These are phyloP conservation scores for Oreotrochilus melanogaster DNA, from an alignment of 2,113 vertebrate genomes.

Conservation along the genomic window DNA sequence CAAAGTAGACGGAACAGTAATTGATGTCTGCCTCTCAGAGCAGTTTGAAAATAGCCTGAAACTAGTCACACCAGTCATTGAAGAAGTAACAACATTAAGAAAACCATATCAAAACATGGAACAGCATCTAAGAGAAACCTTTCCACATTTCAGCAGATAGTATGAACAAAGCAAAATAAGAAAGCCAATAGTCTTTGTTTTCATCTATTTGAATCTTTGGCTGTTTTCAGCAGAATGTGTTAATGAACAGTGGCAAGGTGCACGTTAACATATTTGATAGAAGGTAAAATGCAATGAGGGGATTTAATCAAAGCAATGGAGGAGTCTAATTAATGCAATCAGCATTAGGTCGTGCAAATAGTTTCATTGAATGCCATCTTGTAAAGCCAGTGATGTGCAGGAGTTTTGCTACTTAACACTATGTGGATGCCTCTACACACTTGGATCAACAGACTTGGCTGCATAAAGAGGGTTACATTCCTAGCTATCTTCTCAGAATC, in stretches of 20 bases:
- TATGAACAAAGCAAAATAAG: slow-evolving; percentile 70
- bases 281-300: slow-evolving; percentile 79
- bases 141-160: slow-evolving; percentile 39
- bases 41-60: slow-evolving; percentile 14
- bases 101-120: slow-evolving; percentile 55
- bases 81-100: slow-evolving; percentile 32
- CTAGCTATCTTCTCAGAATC: neutral
- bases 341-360: slow-evolving; percentile 84
- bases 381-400: slow-evolving; percentile 80
- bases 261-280: slow-evolving; percentile 80
- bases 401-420: slow-evolving; percentile 42
- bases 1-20: slow-evolving; percentile 25
- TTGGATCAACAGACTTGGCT: slow-evolving; percentile 38
- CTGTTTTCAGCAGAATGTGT: slow-evolving; percentile 72
- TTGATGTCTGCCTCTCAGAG: slow-evolving; percentile 26
- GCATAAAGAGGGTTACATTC: neutral
- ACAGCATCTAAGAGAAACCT: slow-evolving; percentile 3
- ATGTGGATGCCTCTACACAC: neutral
- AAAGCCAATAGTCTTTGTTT: slow-evolving; percentile 55
- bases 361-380: slow-evolving; percentile 87
- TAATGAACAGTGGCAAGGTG: slow-evolving; percentile 76
- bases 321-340: slow-evolving; percentile 84
- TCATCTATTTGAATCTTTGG: slow-evolving; percentile 61
- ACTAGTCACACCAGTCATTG: neutral
- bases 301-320: slow-evolving; percentile 82